Evolutionary conservation across 2,888 invertebrate species (phyloP).

Genomic region (Zhuqinia jingwanae): DNA sequence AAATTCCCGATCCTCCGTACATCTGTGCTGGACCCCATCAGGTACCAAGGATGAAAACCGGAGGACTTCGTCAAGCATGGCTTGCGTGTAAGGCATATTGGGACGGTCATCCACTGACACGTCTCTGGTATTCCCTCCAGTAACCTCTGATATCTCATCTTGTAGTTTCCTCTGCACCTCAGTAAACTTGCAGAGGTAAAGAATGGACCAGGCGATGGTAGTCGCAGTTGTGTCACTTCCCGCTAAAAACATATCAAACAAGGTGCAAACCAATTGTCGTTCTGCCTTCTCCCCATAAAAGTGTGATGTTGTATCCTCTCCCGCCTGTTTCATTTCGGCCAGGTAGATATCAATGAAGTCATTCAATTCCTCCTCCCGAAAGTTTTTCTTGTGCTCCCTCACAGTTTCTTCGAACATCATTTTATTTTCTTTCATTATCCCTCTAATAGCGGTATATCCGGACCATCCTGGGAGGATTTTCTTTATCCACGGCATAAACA

Average conservation of each 20-base stretch:
- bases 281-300: conserved; percentile 56
- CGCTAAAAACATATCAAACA: conserved; percentile 52
- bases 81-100: conserved; percentile 84
- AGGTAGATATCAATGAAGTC: conserved; percentile 63
- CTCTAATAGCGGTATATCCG: conserved; percentile 35
- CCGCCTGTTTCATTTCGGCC: conserved; percentile 51
- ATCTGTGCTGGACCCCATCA: conserved; percentile 84
- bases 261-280: neutral
- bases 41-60: conserved; percentile 85
- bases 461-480: conserved; percentile 44
- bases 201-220: conserved; percentile 51
- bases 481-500: conserved; percentile 62
- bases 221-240: conserved; percentile 61
- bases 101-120: conserved; percentile 44
- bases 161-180: conserved; percentile 60
- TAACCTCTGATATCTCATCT: conserved; percentile 46
- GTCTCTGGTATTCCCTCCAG: conserved; percentile 22
- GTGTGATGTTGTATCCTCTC: neutral
- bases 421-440: conserved; percentile 8
- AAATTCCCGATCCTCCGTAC: conserved; percentile 82
- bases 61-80: conserved; percentile 85
- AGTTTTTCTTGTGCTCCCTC: conserved; percentile 38
- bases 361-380: conserved; percentile 20
- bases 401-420: conserved; percentile 37
- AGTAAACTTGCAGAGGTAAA: conserved; percentile 47